These are phyloP conservation scores for Chelonia mydas DNA, from an alignment of 2,797 vertebrate genomes.

Conservation along the genomic window DNA sequence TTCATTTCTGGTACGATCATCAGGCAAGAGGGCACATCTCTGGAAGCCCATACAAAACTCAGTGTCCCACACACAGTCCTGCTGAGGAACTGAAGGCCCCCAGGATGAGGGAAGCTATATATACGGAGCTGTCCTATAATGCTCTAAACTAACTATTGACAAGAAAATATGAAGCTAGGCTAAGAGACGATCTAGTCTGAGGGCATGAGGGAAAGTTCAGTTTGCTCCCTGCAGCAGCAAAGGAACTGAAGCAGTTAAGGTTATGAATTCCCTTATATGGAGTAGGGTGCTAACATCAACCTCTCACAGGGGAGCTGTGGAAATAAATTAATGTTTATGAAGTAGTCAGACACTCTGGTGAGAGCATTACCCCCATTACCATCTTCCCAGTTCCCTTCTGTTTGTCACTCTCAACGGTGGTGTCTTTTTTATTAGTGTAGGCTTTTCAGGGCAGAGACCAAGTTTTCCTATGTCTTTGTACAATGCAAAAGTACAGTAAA, in stretches of 20 bases:
- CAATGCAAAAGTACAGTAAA: background rate
- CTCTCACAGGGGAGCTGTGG: background rate
- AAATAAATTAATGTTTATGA: background rate
- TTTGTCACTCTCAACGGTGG: rapidly evolving
- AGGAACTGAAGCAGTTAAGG: background rate
- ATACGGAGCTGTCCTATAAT: rapidly evolving
- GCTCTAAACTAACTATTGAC: rapidly evolving
- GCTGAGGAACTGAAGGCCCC: background rate
- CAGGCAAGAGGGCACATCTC: background rate
- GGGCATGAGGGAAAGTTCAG: background rate
- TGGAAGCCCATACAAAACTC: background rate
- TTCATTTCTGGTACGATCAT: rapidly evolving
- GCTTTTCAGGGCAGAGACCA: background rate
- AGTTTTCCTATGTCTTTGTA: rapidly evolving
- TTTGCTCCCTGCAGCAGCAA: background rate
- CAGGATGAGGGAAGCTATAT: background rate
- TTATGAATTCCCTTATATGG: rapidly evolving
- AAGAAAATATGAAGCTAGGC: rapidly evolving
- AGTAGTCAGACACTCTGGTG: background rate
- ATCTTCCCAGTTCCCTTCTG: rapidly evolving
- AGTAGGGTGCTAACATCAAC: rapidly evolving
- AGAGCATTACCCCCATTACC: background rate
- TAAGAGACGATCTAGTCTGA: background rate
- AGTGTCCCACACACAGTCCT: rapidly evolving
- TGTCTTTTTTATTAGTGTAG: background rate